phyloP scores from a whole-genome alignment of 2,888 invertebrate genomes.

The Epiblema foenella region DNA sequence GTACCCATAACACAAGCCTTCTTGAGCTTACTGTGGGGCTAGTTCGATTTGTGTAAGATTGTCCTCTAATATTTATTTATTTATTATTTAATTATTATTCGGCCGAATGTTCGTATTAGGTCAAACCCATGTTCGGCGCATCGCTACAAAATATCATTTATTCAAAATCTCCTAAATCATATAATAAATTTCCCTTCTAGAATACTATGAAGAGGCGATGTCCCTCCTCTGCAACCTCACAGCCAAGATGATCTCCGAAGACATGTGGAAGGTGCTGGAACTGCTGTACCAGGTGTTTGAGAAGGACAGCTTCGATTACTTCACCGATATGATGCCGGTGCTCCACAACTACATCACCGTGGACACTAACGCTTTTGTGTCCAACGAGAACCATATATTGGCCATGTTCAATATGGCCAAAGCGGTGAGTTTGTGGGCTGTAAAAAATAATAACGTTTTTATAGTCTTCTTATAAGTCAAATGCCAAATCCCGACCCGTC shows the following conservation, averaged over 20 bases:
- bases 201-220: constrained; percentile 98
- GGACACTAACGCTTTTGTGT: constrained; percentile 96
- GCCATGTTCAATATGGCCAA: constrained; percentile 98
- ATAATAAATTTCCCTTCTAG: constrained; percentile 74
- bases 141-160: too few relatives aligned
- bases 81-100: too few relatives aligned
- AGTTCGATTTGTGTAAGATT: too few relatives aligned
- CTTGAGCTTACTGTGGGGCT: too few relatives aligned
- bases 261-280: constrained; percentile 98
- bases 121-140: too few relatives aligned
- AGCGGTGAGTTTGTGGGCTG: constrained; percentile 84
- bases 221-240: constrained; percentile 96
- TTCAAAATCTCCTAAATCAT: too few relatives aligned
- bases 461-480: too few relatives aligned
- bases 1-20: too few relatives aligned
- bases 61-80: too few relatives aligned
- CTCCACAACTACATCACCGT: constrained; percentile 99
- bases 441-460: too few relatives aligned
- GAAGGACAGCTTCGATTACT: constrained; percentile 97
- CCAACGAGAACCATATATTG: constrained; percentile 94
- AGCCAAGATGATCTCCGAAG: constrained; percentile 93
- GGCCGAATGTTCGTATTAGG: too few relatives aligned
- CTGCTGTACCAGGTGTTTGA: constrained; percentile 95
- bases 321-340: constrained; percentile 99
- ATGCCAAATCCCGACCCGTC: too few relatives aligned